phyloP scores from a whole-genome alignment of 2,113 vertebrate species.

The Rallus limicola region DNA sequence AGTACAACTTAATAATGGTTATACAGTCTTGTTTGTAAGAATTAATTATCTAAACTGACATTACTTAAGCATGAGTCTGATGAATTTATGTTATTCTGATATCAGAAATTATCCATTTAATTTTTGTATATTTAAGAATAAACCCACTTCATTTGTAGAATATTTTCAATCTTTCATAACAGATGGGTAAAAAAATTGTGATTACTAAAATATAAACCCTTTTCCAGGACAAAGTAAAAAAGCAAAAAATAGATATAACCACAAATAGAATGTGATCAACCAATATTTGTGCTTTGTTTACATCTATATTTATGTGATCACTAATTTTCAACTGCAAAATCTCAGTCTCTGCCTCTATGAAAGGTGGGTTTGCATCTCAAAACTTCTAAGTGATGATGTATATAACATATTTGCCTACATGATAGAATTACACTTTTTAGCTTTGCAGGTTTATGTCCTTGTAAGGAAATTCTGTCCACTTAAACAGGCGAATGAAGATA shows the following conservation, averaged over 20 bases:
- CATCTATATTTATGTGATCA: neutral
- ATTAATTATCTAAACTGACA: neutral
- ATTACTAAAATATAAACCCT: neutral
- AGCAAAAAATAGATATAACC: neutral
- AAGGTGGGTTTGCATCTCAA: neutral
- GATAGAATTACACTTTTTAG: neutral
- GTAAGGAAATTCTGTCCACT: neutral
- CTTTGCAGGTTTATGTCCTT: neutral
- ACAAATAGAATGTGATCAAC: neutral
- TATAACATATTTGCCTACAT: neutral
- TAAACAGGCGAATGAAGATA: neutral
- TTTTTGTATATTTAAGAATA: neutral
- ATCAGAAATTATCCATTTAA: neutral
- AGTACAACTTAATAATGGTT: neutral
- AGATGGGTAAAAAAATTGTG: neutral
- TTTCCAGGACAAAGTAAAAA: neutral
- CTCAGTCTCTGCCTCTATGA: neutral
- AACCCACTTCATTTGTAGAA: neutral
- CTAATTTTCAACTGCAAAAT: neutral
- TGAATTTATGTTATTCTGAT: neutral
- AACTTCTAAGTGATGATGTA: neutral
- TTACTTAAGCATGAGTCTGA: neutral
- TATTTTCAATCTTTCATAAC: neutral
- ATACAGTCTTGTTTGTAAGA: neutral
- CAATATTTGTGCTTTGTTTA: neutral